phyloP scores from a whole-genome alignment of 1,140 invertebrate genomes.

The Muscidifurax raptorellus region DNA sequence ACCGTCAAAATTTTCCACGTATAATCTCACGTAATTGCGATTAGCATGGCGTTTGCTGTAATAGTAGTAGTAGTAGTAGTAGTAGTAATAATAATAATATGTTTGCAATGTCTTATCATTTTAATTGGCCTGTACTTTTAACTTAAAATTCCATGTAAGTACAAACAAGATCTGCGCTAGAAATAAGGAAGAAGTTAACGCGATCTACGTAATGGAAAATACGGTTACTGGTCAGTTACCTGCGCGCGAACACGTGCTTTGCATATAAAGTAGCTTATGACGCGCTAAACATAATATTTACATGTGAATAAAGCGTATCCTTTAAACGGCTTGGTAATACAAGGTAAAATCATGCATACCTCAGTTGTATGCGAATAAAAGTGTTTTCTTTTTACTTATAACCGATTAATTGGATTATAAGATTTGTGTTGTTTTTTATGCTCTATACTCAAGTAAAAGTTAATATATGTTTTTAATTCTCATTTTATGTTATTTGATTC shows the following conservation, averaged over 20 bases:
- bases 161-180: not conserved
- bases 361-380: not conserved
- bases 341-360: not conserved
- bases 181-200: not conserved
- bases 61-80: too few relatives aligned
- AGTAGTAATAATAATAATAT: too few relatives aligned
- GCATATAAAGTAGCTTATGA: not conserved
- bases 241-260: not conserved
- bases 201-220: conserved; percentile 12
- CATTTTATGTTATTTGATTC: too few relatives aligned
- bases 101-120: not conserved
- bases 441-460: too few relatives aligned
- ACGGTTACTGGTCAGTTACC: conserved; percentile 10
- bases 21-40: too few relatives aligned
- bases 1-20: too few relatives aligned
- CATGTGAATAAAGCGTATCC: not conserved
- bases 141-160: not conserved
- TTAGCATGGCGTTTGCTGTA: too few relatives aligned
- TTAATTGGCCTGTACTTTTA: not conserved
- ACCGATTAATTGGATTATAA: too few relatives aligned
- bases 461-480: too few relatives aligned
- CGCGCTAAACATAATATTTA: conserved; percentile 11
- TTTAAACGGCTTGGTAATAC: not conserved
- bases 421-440: too few relatives aligned
- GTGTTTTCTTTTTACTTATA: too few relatives aligned